Percentiles rank a stretch among this genome's conserved stretches.
Evolutionary conservation across 2,888 invertebrate species (phyloP).

Genomic region (Sphecodes monilicornis): DNA sequence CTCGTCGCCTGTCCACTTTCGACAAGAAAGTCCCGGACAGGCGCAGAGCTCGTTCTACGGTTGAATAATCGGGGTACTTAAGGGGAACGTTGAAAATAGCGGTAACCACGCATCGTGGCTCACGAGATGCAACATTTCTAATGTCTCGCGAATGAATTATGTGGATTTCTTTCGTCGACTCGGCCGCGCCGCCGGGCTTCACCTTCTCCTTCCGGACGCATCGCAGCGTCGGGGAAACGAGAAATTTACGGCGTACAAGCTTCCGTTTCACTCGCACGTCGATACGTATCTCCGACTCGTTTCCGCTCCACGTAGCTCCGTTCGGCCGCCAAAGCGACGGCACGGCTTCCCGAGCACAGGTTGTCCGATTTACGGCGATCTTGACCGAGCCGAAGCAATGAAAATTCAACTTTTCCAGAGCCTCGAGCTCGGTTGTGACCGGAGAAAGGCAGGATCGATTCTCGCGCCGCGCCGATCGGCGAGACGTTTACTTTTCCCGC

Average conservation of each 20-base stretch:
- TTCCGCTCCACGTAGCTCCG: neutral
- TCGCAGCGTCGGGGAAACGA: neutral
- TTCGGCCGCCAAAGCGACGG: neutral
- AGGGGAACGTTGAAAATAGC: conserved; percentile 62
- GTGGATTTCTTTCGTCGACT: conserved; percentile 33
- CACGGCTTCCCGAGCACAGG: neutral
- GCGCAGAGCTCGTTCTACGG: conserved; percentile 34
- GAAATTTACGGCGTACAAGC: conserved; percentile 18
- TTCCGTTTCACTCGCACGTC: conserved; percentile 22
- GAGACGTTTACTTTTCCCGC: conserved; percentile 36
- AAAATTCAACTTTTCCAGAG: conserved; percentile 5
- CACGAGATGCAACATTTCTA: conserved; percentile 62
- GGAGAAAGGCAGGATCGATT: conserved; percentile 5
- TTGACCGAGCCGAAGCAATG: neutral
- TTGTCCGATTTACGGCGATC: conserved; percentile 18
- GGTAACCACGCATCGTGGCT: conserved; percentile 73
- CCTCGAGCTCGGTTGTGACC: neutral
- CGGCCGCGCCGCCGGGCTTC: neutral
- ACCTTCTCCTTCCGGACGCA: conserved; percentile 1
- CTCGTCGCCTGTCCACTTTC: neutral
- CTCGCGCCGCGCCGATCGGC: neutral
- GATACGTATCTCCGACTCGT: neutral
- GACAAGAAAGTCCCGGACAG: conserved; percentile 6
- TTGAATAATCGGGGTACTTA: conserved; percentile 55
- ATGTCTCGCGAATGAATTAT: conserved; percentile 43